phyloP scores from a whole-genome alignment of 2,797 vertebrate species.

The Podarcis lilfordi region DNA sequence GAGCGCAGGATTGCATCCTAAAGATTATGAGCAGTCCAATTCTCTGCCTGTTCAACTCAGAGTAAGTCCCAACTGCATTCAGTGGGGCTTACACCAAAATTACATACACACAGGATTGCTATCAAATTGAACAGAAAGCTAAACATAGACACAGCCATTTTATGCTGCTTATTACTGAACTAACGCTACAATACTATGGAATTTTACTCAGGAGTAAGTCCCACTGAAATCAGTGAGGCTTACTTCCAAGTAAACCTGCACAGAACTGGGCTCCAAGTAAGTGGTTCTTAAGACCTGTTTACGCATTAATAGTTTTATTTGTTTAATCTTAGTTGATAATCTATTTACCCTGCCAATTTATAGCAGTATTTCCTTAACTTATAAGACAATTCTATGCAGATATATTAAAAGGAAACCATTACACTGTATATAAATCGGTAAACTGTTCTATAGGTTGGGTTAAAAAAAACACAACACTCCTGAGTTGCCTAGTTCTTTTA shows the following conservation, averaged over 20 bases:
- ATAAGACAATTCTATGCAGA: not conserved
- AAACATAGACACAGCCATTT: not conserved
- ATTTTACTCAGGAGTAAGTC: not conserved
- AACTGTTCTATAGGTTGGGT: not conserved
- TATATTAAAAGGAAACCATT: not conserved
- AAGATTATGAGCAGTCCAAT: not conserved
- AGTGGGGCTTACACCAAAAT: not conserved
- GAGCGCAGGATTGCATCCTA: not conserved
- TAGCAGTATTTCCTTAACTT: not conserved
- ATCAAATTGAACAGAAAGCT: not conserved
- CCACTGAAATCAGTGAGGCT: not conserved
- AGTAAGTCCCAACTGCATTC: not conserved
- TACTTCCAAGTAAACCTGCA: not conserved
- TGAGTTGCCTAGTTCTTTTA: not conserved
- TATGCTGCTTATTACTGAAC: not conserved
- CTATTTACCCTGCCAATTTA: not conserved
- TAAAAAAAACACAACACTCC: not conserved
- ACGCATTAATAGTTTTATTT: not conserved
- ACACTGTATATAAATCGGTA: not conserved
- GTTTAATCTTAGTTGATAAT: not conserved
- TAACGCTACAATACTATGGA: no score
- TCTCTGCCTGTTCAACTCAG: not conserved
- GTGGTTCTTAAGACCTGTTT: not conserved
- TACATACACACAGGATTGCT: not conserved
- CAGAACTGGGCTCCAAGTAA: not conserved